phyloP scores from a whole-genome alignment of 2,797 vertebrate genomes.

The Micromesistius poutassou region DNA sequence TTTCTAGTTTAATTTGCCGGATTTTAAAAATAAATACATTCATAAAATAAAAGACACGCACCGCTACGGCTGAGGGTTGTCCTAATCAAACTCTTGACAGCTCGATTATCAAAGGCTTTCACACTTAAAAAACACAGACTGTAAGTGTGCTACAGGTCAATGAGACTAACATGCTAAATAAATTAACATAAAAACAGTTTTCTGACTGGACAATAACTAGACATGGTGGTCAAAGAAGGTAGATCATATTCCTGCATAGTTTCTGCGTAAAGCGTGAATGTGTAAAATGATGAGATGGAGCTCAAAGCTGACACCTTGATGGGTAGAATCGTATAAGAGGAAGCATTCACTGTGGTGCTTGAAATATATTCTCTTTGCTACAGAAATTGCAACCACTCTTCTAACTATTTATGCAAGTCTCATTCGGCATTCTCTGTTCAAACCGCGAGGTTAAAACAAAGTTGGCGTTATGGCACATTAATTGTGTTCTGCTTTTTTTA shows the following conservation, averaged over 20 bases:
- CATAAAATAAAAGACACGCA: not conserved
- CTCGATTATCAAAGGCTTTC: not conserved
- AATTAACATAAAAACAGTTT: conserved; percentile 27
- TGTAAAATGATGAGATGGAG: conserved; percentile 40
- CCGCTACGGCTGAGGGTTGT: not conserved
- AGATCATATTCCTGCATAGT: conserved; percentile 71
- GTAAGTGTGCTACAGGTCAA: not conserved
- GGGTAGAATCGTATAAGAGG: conserved; percentile 41
- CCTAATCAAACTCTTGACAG: not conserved
- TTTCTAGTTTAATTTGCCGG: conserved; percentile 20
- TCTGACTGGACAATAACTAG: conserved; percentile 35
- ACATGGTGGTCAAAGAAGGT: conserved; percentile 43
- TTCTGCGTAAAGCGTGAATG: conserved; percentile 53
- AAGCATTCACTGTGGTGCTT: conserved; percentile 41
- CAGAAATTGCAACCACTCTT: conserved; percentile 41
- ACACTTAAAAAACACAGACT: not conserved
- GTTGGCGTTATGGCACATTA: conserved; percentile 27
- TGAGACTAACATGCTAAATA: conserved; percentile 18
- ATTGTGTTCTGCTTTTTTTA: not conserved
- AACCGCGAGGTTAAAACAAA: conserved; percentile 15
- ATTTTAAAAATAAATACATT: conserved; percentile 34
- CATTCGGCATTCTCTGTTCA: conserved; percentile 26
- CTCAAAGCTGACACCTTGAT: not conserved
- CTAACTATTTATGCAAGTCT: conserved; percentile 29
- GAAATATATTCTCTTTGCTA: conserved; percentile 26